Conservation (phyloP, 2,797 vertebrate species). For the Labroides dimidiatus region DNA sequence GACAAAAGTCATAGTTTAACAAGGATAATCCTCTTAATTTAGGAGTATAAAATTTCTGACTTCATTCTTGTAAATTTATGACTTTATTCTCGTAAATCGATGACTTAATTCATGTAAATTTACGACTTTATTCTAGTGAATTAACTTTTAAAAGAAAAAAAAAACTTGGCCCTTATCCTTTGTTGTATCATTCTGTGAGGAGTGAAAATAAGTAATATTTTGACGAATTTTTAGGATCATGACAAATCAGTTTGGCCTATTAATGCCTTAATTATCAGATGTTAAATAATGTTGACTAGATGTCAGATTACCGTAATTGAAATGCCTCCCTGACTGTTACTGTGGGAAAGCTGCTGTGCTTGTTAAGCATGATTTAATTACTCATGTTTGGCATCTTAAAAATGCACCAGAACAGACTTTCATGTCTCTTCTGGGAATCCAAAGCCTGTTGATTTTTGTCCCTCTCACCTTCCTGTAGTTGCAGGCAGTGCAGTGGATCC, state of each 20-base stretch:
- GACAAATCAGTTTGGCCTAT: conserved; percentile 14
- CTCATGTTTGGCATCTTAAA: conserved; percentile 51
- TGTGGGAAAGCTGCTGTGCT: neutral
- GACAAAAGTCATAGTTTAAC: too few relatives aligned
- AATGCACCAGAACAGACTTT: conserved; percentile 38
- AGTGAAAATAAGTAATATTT: too few relatives aligned
- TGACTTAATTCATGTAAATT: too few relatives aligned
- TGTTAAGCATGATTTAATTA: conserved; percentile 33
- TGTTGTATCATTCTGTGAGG: neutral
- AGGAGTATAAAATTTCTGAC: too few relatives aligned
- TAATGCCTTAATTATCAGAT: neutral
- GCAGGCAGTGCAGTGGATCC: conserved; percentile 21
- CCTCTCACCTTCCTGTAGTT: conserved; percentile 49
- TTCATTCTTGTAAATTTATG: too few relatives aligned
- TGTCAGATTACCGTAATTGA: conserved; percentile 7
- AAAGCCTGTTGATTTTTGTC: conserved; percentile 39
- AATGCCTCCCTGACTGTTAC: conserved; percentile 8
- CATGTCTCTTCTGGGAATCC: conserved; percentile 47
- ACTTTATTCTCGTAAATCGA: too few relatives aligned
- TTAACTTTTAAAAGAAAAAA: too few relatives aligned
- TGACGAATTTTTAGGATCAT: neutral
- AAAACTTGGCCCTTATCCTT: too few relatives aligned
- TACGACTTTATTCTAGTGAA: too few relatives aligned
- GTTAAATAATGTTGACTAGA: too few relatives aligned
- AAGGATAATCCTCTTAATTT: too few relatives aligned